A percentile compares a stretch with the other conserved stretches of the same genome.
These are phyloP conservation scores for Anableps anableps DNA, from an alignment of 2,797 vertebrate genomes.

Conservation along the genomic window DNA sequence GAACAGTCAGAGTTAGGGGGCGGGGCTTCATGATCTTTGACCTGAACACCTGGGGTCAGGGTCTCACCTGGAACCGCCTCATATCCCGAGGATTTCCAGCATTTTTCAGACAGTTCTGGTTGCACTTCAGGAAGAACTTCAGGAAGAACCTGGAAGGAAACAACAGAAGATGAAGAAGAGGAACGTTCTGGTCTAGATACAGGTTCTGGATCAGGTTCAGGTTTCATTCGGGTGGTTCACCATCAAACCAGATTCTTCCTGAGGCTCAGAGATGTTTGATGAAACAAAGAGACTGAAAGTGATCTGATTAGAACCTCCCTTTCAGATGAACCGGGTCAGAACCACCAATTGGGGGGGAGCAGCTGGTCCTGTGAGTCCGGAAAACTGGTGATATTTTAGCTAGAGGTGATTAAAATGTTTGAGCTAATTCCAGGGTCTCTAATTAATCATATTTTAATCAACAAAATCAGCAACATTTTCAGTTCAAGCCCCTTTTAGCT, in stretches of 20 bases:
- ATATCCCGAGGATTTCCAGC: slow-evolving; percentile 96
- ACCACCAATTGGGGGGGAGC: neutral
- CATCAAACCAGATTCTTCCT: neutral
- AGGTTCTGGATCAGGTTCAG: neutral
- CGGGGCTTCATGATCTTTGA: neutral
- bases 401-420: no score
- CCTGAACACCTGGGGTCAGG: neutral
- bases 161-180: neutral
- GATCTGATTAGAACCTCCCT: neutral
- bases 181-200: neutral
- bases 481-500: no score
- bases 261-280: neutral
- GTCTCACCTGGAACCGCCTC: slow-evolving; percentile 88
- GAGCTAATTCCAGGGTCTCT: no score
- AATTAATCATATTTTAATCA: no score
- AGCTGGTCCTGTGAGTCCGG: neutral
- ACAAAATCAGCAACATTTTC: no score
- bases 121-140: slow-evolving; percentile 97
- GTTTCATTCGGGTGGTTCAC: neutral
- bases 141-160: slow-evolving; percentile 86
- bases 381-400: no score
- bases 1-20: neutral
- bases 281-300: neutral
- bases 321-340: neutral
- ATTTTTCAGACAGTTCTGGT: slow-evolving; percentile 98